Evolutionary conservation across 1,140 invertebrate species (phyloP), one percentile per base, ranked within the genome.

Genomic region (Augochlora pura): DNA sequence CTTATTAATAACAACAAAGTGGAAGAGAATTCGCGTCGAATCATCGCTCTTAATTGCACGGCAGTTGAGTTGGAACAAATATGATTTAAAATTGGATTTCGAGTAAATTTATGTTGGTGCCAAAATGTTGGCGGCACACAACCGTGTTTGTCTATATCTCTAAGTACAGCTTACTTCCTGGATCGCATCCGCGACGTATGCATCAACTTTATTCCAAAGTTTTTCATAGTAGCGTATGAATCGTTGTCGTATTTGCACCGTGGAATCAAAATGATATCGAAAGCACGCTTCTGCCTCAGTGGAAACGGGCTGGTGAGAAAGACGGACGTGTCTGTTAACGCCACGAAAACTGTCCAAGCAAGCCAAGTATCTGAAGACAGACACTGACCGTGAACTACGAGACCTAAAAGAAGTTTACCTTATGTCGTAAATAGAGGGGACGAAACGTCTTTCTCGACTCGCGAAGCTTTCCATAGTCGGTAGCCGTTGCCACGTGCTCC

Each of bases 371-470:
- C 84, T 73, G 90, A 89, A 86, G 90, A 91, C 87, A 91, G 90
- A 92, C 86, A 87, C 81, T 90, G 88, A 89, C 90, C 91, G 89
- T 90, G 86, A 88, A 79, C 78, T 66, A 72, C 73, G 59, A 72
- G 84, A 78, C 82, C 84, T 76, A 82, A 79, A 88, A 89, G 83
- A 90, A 89, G 90, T 91, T 91, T 92, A 92, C 88, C 84, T 92
- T 91, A 90, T 84, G 68, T 83, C 87, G 86, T 91, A 91, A 91
- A 92, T 91, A 91, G 88, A 84, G 70, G 78, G 80, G 83, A 88
- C 60, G 60, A 32, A 32, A 63, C 82, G 77, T 72, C 69, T 84
- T 65, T 71, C 80, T 79, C 80, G 76, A 85, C 85, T 82, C 74
- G 21, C 32, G 32, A 21, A 39, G 78, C 82, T 68, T n/a, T 84